Evolutionary conservation across 2,888 invertebrate species (phyloP), one percentile per base, ranked within the genome.

Genomic region (Melikaiella ostensackeni): DNA sequence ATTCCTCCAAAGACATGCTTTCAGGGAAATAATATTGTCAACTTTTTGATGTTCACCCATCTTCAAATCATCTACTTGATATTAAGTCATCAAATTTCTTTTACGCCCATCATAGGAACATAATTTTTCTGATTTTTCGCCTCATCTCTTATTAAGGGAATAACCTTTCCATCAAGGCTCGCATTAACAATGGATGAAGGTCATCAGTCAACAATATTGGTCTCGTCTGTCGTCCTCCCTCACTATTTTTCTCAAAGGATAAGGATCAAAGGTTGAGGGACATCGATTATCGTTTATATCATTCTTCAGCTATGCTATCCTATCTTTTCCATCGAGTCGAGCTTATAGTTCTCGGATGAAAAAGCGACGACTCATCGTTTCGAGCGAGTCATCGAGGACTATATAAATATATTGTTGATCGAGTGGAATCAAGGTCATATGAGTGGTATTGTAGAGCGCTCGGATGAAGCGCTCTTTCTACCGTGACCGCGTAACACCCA

Each of bases 391-490:
- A 70, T 70, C 50, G 46, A 46, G 50, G 30, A 27, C 9, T 50
- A 66, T 66, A 21, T 64, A 62, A n/a, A 35, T 11, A 38, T 64
- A 50, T 70, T 30, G 46, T 30, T 70, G 70, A 50, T 50, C 30
- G 30, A 70, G 30, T 70, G 19, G 50, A 50, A 70, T 70, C 70
- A 70, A 70, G 70, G 70, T 70, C 50, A n/a, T 30, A 50, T 46
- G 16, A 7, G 27, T 66, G 46, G 66, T 21, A 27, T 5, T 1
- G 27, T 9, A 27, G 21, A 59, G 33, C 30, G 66, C 46, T 70
- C 66, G n/a, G 46, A 42, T 46, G 66, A 27, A 66, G 66, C 46
- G 30, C n/a, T 70, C 46, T 50, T 50, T 30, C 70, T 33, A 70
- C 21, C 50, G 27, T 70, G 42, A 70, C 70, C 50, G 50, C 30